Base-by-base conservation (phyloP, 2,797 vertebrate genomes). In the Pipistrellus kuhlii region DNA sequence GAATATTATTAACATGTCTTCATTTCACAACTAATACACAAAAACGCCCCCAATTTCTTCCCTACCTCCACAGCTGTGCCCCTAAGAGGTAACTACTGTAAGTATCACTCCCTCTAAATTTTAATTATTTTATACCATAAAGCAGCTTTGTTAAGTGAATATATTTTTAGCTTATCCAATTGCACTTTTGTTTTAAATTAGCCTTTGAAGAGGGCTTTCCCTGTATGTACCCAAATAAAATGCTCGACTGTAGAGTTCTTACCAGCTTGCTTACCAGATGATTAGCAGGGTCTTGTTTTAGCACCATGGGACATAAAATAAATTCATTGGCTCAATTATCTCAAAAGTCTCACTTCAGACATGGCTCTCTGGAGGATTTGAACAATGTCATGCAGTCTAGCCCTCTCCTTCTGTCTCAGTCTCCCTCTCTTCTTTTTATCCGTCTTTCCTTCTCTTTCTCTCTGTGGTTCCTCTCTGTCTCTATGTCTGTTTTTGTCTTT, bases 141-240 rank as follows among this genome's bases (percentile, higher is more conserved):
- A 84, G 11, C 17, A 64, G 4, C 59, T 46, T 75, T 78, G 32
- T 80, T 71, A 15, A 25, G 3, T 55, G 68, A 91, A 48, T 59
- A 3, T 68, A 75, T 73, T 89, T 81, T 82, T 73, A 88, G 41
- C 73, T 93, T 59, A 41, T n/a, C 51, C 46, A 85, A 85, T 17
- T 18, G n/a, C 64, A 55, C 64, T 80, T 93, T 46, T 11, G 2
- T 44, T 83, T 94, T 75, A 85, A 88, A 69, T 78, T 73, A 66
- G 23, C 14, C 17, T 73, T 83, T 46, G 23, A 51, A 62, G 44
- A 57, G 46, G 18, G 7, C 8, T 88, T 95, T 95, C 27, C 25
- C 17, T 48, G 8, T 18, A 32, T 44, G 25, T 30, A 81, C 71
- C 14, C 30, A 53, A 53, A 13, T 90, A 55, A 90, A 68, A 55